These are phyloP conservation scores for Mormoops blainvillei DNA, from an alignment of 2,113 vertebrate species.

Conservation along the genomic window DNA sequence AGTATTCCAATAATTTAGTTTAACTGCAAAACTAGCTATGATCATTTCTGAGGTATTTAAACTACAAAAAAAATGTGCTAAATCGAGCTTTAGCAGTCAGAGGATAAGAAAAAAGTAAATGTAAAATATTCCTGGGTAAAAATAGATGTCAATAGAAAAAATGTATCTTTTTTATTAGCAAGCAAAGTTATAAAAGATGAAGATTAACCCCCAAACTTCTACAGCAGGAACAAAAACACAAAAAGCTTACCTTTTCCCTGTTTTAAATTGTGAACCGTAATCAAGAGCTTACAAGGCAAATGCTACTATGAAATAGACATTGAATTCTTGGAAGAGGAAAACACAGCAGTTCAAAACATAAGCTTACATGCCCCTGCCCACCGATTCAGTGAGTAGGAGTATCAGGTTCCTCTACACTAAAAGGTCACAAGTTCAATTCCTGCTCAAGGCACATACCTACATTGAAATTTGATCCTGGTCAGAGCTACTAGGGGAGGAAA, in stretches of 20 bases:
- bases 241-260: not conserved
- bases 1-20: not conserved
- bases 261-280: not conserved
- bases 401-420: no score
- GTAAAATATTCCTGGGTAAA: not conserved
- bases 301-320: not conserved
- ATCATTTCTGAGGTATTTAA: not conserved
- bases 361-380: no score
- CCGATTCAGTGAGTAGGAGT: no score
- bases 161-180: not conserved
- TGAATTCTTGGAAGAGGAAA: not conserved
- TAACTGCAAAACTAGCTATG: not conserved
- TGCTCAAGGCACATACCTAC: no score
- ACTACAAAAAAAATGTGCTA: not conserved
- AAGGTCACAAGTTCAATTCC: no score
- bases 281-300: not conserved
- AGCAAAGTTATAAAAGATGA: not conserved
- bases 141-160: not conserved
- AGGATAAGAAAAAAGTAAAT: not conserved
- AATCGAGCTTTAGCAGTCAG: not conserved
- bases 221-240: not conserved
- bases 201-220: not conserved
- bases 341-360: not conserved
- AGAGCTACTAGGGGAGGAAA: no score
- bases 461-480: no score